Conservation (phyloP, 2,888 invertebrate species). For the Nematopogon swammerdamellus region DNA sequence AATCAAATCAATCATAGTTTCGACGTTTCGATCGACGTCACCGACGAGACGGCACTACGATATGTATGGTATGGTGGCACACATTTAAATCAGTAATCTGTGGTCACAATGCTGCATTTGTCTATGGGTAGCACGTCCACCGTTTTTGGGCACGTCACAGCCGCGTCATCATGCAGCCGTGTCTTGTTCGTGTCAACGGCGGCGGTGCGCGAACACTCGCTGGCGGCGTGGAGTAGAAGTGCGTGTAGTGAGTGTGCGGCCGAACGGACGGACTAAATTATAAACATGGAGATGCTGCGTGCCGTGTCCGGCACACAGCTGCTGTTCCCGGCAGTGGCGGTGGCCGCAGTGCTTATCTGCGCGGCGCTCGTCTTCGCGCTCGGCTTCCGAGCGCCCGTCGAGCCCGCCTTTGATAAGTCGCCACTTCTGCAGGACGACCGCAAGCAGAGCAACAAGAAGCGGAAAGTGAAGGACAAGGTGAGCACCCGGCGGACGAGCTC, state of each 20-base stretch:
- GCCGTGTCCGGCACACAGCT: conserved; percentile 58
- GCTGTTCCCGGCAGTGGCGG: conserved; percentile 54
- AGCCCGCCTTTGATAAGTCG: conserved; percentile 76
- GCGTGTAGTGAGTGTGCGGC: conserved; percentile 12
- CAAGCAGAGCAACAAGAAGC: conserved; percentile 65
- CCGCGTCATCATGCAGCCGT: conserved; percentile 66
- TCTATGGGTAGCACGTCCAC: background rate
- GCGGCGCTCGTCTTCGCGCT: conserved; percentile 74
- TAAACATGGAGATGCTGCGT: conserved; percentile 57
- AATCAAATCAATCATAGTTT: no score
- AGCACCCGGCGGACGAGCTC: conserved; percentile 22
- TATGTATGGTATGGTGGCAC: no score
- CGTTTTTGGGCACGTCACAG: conserved; percentile 61
- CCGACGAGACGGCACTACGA: no score
- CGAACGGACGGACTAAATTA: conserved; percentile 12
- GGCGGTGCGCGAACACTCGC: conserved; percentile 18
- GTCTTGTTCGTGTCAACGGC: conserved; percentile 36
- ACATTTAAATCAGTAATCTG: no score
- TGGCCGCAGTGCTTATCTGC: conserved; percentile 65
- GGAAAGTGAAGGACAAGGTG: conserved; percentile 71
- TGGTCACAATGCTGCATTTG: no score
- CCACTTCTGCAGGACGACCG: conserved; percentile 61
- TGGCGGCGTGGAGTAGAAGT: background rate
- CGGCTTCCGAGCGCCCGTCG: conserved; percentile 76
- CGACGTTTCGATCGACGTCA: no score